phyloP scores from a whole-genome alignment of 2,113 vertebrate genomes.

The Pseudorectes ferrugineus region DNA sequence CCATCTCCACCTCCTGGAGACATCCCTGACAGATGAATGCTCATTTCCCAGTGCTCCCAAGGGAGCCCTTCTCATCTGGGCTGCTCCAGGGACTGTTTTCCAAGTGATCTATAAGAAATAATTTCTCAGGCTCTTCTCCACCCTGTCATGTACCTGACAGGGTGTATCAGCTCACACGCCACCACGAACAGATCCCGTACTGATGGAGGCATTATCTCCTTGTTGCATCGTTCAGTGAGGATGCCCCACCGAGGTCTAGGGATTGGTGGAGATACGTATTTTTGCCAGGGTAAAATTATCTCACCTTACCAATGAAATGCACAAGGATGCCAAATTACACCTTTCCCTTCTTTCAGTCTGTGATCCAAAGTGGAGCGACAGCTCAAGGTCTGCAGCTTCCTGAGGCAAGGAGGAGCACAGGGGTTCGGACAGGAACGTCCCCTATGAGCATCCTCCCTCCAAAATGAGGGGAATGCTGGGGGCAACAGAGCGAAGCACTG shows the following conservation, averaged over 20 bases:
- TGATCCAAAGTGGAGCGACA: constrained; percentile 35
- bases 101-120: constrained; percentile 60
- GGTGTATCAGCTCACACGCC: constrained; percentile 51
- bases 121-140: constrained; percentile 69
- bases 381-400: constrained; percentile 38
- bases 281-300: constrained; percentile 23
- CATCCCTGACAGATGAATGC: constrained; percentile 59
- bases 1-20: constrained; percentile 55
- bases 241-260: constrained; percentile 25
- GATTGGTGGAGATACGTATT: constrained; percentile 44
- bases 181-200: constrained; percentile 53
- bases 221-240: constrained; percentile 15
- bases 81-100: constrained; percentile 67
- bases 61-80: constrained; percentile 58
- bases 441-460: accelerated
- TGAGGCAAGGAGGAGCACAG: background rate
- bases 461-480: background rate
- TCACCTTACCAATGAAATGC: constrained; percentile 42
- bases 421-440: accelerated
- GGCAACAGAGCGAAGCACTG: background rate
- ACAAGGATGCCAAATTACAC: constrained; percentile 43
- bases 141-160: constrained; percentile 66
- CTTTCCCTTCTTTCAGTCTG: constrained; percentile 13
- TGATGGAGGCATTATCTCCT: constrained; percentile 65
- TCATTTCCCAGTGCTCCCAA: constrained; percentile 62